Percentiles rank a stretch among this genome's conserved stretches.
phyloP scores from a whole-genome alignment of 2,888 invertebrate species.

The Panopea generosa region DNA sequence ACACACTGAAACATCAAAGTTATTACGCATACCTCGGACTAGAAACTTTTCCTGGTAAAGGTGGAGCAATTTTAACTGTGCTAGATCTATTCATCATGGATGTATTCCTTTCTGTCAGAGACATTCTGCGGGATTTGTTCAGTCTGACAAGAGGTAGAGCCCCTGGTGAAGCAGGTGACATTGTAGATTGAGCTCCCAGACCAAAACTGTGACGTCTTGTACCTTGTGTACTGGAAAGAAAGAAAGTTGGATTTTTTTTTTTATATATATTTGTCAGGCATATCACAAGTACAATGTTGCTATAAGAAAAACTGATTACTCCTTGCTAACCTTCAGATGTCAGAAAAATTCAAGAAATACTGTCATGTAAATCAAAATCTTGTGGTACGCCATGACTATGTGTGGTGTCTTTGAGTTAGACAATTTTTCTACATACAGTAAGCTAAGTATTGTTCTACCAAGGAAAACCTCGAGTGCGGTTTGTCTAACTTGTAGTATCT shows the following conservation, averaged over 20 bases:
- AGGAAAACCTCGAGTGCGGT: too few species aligned
- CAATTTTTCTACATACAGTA: too few species aligned
- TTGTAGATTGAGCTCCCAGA: neutral
- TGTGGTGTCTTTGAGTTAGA: too few species aligned
- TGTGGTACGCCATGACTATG: too few species aligned
- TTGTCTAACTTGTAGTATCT: too few species aligned
- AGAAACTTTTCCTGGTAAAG: constrained; percentile 64
- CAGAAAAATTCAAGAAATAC: too few species aligned
- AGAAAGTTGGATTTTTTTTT: neutral
- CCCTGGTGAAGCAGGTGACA: constrained; percentile 21
- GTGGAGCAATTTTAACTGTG: constrained; percentile 77
- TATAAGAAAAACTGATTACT: too few species aligned
- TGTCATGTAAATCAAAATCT: too few species aligned
- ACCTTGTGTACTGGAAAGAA: constrained; percentile 2
- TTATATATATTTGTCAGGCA: neutral
- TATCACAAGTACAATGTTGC: neutral
- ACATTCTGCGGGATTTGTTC: constrained; percentile 55
- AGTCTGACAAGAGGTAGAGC: constrained; percentile 69
- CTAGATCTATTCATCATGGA: constrained; percentile 70
- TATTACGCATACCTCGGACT: constrained; percentile 63
- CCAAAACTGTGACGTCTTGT: constrained; percentile 44
- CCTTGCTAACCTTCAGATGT: too few species aligned
- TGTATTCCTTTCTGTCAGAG: constrained; percentile 62
- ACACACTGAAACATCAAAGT: too few species aligned
- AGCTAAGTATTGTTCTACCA: too few species aligned